These are phyloP conservation scores for Falcunculus frontatus DNA, from an alignment of 2,113 vertebrate species.

Conservation along the genomic window DNA sequence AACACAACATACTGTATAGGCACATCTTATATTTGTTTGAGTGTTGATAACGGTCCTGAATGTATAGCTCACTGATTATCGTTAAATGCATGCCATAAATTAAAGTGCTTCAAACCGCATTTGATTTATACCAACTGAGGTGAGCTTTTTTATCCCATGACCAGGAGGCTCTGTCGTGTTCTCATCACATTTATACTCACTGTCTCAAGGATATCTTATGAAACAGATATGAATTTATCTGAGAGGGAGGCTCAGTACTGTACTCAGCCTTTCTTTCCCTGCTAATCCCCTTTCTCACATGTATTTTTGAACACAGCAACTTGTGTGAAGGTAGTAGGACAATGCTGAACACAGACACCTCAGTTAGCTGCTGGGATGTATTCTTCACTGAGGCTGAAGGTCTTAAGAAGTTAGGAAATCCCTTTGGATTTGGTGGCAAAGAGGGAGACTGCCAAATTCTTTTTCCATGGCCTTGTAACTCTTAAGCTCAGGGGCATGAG, in stretches of 20 bases:
- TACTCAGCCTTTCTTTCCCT: background rate
- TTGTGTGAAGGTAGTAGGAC: background rate
- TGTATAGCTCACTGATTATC: background rate
- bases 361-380: background rate
- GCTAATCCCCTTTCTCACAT: background rate
- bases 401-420: background rate
- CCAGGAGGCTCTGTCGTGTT: background rate
- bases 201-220: background rate
- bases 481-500: background rate
- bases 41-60: background rate
- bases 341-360: background rate
- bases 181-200: background rate
- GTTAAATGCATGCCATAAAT: background rate
- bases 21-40: background rate
- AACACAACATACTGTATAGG: too few relatives aligned
- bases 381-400: background rate
- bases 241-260: background rate
- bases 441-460: background rate
- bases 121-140: background rate
- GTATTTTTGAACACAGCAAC: background rate
- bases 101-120: background rate
- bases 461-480: background rate
- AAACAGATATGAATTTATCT: background rate
- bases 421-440: background rate
- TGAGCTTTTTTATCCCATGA: background rate